Conservation (phyloP, 2,888 invertebrate genomes). For the Trichopria drosophilae region DNA sequence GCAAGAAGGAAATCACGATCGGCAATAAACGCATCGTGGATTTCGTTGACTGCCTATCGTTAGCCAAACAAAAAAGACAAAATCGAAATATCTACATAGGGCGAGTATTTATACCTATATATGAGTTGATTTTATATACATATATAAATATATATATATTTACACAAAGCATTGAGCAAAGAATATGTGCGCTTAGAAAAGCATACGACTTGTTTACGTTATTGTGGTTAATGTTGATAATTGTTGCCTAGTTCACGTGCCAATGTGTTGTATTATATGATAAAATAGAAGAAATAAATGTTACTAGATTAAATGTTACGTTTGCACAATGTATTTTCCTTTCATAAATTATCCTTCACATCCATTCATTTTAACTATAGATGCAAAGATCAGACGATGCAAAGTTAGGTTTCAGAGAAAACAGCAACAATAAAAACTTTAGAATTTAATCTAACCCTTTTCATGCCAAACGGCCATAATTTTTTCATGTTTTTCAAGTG, state of each 20-base stretch:
- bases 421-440: no score
- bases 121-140: conserved; percentile 46
- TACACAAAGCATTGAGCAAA: conserved; percentile 39
- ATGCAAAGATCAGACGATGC: no score
- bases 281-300: conserved; percentile 50
- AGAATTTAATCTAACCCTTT: no score
- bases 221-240: conserved; percentile 53
- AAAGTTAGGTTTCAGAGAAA: no score
- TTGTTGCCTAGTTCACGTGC: conserved; percentile 54
- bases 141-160: conserved; percentile 34
- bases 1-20: no score
- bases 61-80: conserved; percentile 32
- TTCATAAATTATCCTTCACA: no score
- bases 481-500: no score
- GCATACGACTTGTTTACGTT: conserved; percentile 45
- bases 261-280: conserved; percentile 48
- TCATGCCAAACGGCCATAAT: no score
- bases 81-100: conserved; percentile 32
- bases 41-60: conserved; percentile 38
- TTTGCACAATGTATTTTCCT: no score
- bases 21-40: no score
- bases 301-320: conserved; percentile 41
- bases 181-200: no score
- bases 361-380: conserved; percentile 30
- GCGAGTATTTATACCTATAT: conserved; percentile 39